Evolutionary conservation across 1,140 invertebrate genomes (phyloP), one percentile per base, ranked within the genome.

Genomic region (Neelides sp.): DNA sequence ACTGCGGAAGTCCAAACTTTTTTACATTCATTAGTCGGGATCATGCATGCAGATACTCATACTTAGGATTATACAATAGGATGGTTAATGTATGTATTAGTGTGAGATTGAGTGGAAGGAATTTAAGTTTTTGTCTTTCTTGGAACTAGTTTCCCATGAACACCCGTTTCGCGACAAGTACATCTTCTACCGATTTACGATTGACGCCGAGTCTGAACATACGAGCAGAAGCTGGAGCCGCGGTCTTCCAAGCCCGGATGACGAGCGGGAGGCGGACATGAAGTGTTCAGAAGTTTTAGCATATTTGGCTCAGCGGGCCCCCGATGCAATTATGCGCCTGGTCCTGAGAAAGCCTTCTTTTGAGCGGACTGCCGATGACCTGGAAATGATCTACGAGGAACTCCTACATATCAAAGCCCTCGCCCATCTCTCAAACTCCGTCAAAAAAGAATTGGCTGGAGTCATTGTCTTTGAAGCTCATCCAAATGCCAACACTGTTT

Each of bases 351-450:
- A 88, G 73, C 75, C 75, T 23, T 48, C 52, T 34, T 62, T 80
- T 61, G 83, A 89, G 62, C 67, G 86, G 55, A 84, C 78, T 2
- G 64, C 72, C 4, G 83, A 88, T 62, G 86, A 90, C 64, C 66
- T 87, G 57, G 85, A 89, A 66, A 75, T 81, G 47, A 85, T 90
- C 49, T 89, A 85, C 65, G 85, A 89, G 62, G 86, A 90, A 64
- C 68, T 90, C 24, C 68, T 85, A 39, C 82, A 86, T 62, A 83
- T 90, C 50, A 82, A 84, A 62, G 83, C 85, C 2, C 68, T 90
- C 46, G 77, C 81, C 7, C 83, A 90, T 63, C 68, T 90, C 20
- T 84, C 82, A 40, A 85, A 82, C 55, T 84, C 84, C 60, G 82
- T 90, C 30, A 88, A 86, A 67, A 69, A 81, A 49, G 85, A 89